phyloP scores from a whole-genome alignment of 2,113 vertebrate species.

The Upupa epops region DNA sequence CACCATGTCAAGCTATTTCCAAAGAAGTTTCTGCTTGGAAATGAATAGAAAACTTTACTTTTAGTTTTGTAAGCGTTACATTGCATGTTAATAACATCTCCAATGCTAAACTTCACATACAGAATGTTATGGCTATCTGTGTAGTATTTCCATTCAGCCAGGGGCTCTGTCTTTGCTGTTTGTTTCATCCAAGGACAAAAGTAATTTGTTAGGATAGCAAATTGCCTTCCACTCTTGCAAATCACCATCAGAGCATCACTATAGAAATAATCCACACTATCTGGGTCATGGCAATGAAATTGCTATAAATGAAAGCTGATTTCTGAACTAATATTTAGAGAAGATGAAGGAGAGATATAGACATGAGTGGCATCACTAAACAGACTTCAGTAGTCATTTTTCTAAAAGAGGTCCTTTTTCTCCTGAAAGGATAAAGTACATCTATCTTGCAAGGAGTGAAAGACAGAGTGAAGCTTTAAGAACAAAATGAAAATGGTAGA shows the following conservation, averaged over 20 bases:
- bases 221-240: constrained; percentile 64
- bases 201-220: constrained; percentile 54
- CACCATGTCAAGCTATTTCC: neutral
- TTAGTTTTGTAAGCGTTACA: constrained; percentile 60
- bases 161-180: constrained; percentile 49
- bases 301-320: constrained; percentile 53
- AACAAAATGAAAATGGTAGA: constrained; percentile 58
- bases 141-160: constrained; percentile 58
- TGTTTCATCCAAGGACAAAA: constrained; percentile 69
- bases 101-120: constrained; percentile 12
- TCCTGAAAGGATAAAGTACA: neutral
- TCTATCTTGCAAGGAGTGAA: constrained; percentile 27
- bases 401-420: neutral
- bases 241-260: constrained; percentile 55
- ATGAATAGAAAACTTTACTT: neutral
- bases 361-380: constrained; percentile 42
- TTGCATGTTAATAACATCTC: constrained; percentile 61
- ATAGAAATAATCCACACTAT: constrained; percentile 55
- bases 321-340: constrained; percentile 71
- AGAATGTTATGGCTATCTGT: constrained; percentile 26
- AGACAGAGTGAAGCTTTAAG: constrained; percentile 54
- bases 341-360: constrained; percentile 51
- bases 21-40: neutral
- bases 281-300: constrained; percentile 40
- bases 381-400: constrained; percentile 43